A percentile compares a stretch with the other conserved stretches of the same genome.
These are phyloP conservation scores for Euwallacea similis DNA, from an alignment of 1,140 invertebrate species.

Conservation along the genomic window DNA sequence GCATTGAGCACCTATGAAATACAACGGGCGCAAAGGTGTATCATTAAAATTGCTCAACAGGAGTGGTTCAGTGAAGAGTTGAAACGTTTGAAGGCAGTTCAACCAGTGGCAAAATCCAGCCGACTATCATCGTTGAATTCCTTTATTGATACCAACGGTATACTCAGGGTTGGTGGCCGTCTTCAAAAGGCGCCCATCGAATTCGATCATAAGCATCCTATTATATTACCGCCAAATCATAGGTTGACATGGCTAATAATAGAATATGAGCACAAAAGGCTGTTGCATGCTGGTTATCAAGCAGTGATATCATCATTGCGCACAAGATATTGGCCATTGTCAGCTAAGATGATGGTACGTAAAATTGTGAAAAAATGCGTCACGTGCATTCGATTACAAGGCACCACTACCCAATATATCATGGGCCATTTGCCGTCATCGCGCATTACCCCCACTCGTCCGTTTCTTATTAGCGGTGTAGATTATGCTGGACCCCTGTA, in stretches of 20 bases:
- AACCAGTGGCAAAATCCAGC: neutral
- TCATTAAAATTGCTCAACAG: neutral
- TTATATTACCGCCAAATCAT: neutral
- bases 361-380: neutral
- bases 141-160: neutral
- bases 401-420: neutral
- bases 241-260: neutral
- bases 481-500: neutral
- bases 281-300: neutral
- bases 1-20: neutral
- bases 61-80: neutral
- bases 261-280: neutral
- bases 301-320: neutral
- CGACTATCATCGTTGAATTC: neutral
- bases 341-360: neutral
- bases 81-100: neutral
- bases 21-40: neutral
- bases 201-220: slow-evolving; percentile 4
- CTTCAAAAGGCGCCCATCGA: neutral
- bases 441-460: neutral
- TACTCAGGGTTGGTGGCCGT: neutral
- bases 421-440: neutral
- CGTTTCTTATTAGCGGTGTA: neutral
- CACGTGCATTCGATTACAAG: neutral
- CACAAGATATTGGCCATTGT: neutral